phyloP scores from a whole-genome alignment of 2,888 invertebrate species.

The Palloptera scutellata region DNA sequence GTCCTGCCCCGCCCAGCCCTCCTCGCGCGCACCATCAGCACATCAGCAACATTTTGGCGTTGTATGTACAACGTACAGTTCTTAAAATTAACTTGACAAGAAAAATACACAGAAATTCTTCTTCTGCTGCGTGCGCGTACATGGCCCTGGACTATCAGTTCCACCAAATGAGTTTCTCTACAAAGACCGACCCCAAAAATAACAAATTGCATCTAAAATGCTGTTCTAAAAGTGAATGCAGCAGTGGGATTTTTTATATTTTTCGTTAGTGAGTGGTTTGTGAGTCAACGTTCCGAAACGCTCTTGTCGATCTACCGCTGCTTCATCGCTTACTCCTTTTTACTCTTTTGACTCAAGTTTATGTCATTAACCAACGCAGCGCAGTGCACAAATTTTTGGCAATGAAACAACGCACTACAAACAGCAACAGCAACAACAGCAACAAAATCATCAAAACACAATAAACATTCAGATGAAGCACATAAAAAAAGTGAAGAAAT shows the following conservation, averaged over 20 bases:
- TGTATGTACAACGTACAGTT: constrained; percentile 5
- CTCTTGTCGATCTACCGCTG: constrained; percentile 20
- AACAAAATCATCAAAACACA: constrained; percentile 15
- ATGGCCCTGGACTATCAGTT: too few relatives aligned
- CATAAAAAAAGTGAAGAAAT: constrained; percentile 1
- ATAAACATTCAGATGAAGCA: background rate
- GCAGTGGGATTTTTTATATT: too few relatives aligned
- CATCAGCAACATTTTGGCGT: too few relatives aligned
- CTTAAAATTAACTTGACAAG: constrained; percentile 9
- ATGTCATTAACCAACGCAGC: constrained; percentile 30
- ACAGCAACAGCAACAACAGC: background rate
- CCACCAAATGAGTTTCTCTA: too few relatives aligned
- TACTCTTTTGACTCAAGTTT: too few relatives aligned
- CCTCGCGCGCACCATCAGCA: background rate
- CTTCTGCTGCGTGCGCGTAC: too few relatives aligned
- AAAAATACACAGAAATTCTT: background rate
- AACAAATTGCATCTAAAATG: constrained; percentile 33
- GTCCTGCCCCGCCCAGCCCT: background rate
- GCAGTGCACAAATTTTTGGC: constrained; percentile 28
- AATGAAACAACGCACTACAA: constrained; percentile 6
- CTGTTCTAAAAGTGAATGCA: constrained; percentile 19
- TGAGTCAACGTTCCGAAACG: background rate
- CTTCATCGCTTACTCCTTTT: constrained; percentile 7
- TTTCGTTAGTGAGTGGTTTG: too few relatives aligned
- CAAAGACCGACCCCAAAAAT: background rate